These are phyloP conservation scores for Misgurnus mizolepis DNA, from an alignment of 2,113 vertebrate species.

Conservation along the genomic window DNA sequence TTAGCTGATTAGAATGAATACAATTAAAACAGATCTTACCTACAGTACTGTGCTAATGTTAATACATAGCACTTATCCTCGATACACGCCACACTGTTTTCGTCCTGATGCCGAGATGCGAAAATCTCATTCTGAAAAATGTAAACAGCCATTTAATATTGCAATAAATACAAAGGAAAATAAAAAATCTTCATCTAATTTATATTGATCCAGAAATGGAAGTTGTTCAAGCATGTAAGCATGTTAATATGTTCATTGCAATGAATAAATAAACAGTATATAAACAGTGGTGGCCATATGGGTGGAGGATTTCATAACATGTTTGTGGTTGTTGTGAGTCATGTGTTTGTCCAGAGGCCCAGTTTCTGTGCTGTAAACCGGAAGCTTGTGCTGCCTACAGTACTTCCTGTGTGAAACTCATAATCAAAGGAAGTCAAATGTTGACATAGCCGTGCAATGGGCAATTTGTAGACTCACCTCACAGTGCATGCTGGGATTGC, in stretches of 20 bases:
- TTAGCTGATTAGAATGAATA: not conserved
- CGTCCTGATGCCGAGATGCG: conserved; percentile 95
- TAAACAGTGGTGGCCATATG: conserved; percentile 16
- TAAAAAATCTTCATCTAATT: not conserved
- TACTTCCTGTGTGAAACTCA: conserved; percentile 45
- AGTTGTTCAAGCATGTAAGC: not conserved
- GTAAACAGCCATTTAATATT: conserved; percentile 26
- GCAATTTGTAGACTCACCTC: conserved; percentile 77
- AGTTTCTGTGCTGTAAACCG: conserved; percentile 57
- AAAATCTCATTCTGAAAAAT: conserved; percentile 92
- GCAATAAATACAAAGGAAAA: not conserved
- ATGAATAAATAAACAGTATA: not conserved
- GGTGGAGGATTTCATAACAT: conserved; percentile 39
- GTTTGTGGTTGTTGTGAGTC: conserved; percentile 34
- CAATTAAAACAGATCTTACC: conserved; percentile 72
- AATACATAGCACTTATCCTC: conserved; percentile 99
- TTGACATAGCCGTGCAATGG: conserved; percentile 39
- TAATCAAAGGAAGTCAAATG: conserved; percentile 55
- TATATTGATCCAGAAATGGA: not conserved
- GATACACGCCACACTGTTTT: conserved; percentile 98
- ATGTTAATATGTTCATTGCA: conserved; percentile 7
- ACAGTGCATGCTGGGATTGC: conserved; percentile 87
- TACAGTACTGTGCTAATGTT: conserved; percentile 98
- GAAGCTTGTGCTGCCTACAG: conserved; percentile 48
- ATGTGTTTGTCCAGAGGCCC: conserved; percentile 20